Percentiles rank a stretch among this genome's conserved stretches.
Conservation (phyloP, 1,140 invertebrate species). For the Saccostrea echinata region DNA sequence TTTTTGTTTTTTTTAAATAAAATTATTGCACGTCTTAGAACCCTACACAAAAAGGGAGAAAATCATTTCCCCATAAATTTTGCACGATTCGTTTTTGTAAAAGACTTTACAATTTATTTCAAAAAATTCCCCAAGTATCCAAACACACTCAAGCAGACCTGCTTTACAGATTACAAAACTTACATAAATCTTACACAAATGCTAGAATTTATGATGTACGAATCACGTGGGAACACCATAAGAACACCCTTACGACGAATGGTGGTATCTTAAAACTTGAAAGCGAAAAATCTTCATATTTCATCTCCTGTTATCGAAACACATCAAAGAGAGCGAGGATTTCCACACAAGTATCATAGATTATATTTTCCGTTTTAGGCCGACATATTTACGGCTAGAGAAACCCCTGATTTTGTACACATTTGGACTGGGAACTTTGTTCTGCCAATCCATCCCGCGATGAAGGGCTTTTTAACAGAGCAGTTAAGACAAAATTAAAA, state of each 20-base stretch:
- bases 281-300: constrained; percentile 35
- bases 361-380: constrained; percentile 23
- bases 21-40: no score
- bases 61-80: neutral
- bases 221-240: neutral
- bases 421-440: constrained; percentile 18
- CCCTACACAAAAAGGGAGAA: no score
- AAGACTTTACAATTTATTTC: neutral
- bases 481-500: constrained; percentile 39
- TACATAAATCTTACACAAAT: neutral
- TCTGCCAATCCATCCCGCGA: constrained; percentile 17
- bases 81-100: neutral
- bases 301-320: constrained; percentile 36
- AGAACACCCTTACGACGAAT: neutral
- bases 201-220: constrained; percentile 13
- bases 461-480: constrained; percentile 32
- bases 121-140: neutral
- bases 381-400: constrained; percentile 26
- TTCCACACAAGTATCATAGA: constrained; percentile 20
- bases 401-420: constrained; percentile 26
- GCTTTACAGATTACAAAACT: neutral
- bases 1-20: no score
- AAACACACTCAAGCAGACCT: neutral
- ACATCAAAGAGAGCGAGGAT: neutral
- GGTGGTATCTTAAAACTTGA: neutral